Conservation (phyloP, 2,888 invertebrate species). For the Acholoe squamosa region DNA sequence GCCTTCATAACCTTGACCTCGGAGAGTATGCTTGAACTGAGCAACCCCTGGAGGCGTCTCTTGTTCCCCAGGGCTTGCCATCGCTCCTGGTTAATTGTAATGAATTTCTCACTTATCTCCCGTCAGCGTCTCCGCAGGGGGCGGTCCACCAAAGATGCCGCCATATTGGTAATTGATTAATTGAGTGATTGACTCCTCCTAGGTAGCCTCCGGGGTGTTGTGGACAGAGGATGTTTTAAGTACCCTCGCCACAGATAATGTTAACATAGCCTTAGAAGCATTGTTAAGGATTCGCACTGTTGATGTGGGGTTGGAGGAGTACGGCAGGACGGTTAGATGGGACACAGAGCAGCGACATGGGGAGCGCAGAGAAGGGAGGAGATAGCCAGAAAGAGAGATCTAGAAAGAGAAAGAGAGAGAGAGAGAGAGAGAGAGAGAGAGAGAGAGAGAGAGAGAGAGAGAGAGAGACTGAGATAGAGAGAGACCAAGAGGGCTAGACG, state of each 20-base stretch:
- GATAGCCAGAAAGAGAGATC: neutral
- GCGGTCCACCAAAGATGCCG: neutral
- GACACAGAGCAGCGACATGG: neutral
- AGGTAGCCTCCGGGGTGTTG: neutral
- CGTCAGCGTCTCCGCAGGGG: neutral
- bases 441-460: too few species aligned
- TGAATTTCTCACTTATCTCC: neutral
- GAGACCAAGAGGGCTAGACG: too few species aligned
- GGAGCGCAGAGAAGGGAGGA: neutral
- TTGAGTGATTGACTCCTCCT: constrained; percentile 28
- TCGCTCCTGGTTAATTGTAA: neutral
- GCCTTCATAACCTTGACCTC: neutral
- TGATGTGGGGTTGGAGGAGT: neutral
- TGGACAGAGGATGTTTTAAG: neutral
- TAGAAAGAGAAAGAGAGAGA: too few species aligned
- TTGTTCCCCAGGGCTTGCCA: neutral
- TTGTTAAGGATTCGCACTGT: too few species aligned
- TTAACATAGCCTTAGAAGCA: too few species aligned
- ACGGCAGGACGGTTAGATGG: neutral
- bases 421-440: too few species aligned
- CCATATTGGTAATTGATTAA: constrained; percentile 53
- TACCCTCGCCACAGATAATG: too few species aligned
- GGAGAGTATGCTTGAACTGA: neutral
- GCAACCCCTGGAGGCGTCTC: neutral
- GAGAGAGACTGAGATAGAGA: too few species aligned